Conservation (phyloP, 2,888 invertebrate genomes). For the Fragum sueziense region DNA sequence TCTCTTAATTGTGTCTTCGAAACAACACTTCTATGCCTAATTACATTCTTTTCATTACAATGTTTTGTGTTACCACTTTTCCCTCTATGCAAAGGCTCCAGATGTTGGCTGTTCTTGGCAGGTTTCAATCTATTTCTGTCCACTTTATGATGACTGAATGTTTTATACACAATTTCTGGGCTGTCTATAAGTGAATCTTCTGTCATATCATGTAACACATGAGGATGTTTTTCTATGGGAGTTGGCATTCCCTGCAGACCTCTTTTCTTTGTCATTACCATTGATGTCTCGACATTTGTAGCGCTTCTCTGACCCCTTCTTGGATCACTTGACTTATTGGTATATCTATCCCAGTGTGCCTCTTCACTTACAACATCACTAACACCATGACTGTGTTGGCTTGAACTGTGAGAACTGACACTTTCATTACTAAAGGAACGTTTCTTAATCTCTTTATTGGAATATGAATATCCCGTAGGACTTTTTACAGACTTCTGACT, state of each 20-base stretch:
- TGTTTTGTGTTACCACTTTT: not conserved
- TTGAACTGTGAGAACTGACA: not conserved
- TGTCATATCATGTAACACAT: not conserved
- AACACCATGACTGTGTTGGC: not conserved
- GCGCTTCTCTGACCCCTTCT: not conserved
- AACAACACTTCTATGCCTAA: not conserved
- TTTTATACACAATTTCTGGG: constrained; percentile 47
- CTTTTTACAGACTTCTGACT: not conserved
- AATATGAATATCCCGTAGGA: not conserved
- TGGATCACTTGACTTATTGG: not conserved
- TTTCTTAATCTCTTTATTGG: not conserved
- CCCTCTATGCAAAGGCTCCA: not conserved
- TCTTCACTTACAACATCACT: not conserved
- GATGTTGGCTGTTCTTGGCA: not conserved
- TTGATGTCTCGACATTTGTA: not conserved
- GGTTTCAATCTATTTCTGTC: not conserved
- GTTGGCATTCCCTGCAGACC: constrained; percentile 2
- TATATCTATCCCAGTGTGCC: not conserved
- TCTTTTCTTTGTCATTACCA: not conserved
- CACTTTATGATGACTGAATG: not conserved
- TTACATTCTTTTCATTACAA: too few species aligned
- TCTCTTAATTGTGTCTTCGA: not conserved
- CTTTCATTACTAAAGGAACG: not conserved
- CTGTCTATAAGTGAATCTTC: constrained; percentile 9
- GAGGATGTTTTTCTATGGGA: not conserved